Conservation (phyloP, 2,113 vertebrate genomes). For the Lepidiolamprologus cunningtoni region DNA sequence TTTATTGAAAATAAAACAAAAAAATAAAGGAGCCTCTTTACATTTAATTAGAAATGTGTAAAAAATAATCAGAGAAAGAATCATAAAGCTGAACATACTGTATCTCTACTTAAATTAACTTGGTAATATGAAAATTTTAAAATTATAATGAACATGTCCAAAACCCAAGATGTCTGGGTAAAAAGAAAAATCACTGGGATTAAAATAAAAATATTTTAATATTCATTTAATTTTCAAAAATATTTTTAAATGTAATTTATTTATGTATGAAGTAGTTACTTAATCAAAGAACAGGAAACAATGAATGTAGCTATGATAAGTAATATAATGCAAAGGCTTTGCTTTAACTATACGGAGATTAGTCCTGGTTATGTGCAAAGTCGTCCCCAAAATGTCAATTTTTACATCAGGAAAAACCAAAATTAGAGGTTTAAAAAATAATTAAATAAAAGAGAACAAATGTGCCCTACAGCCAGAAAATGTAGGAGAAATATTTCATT, state of each 20-base stretch:
- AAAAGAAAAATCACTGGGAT: not conserved
- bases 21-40: not conserved
- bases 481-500: too few relatives aligned
- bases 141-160: not conserved
- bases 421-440: not conserved
- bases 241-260: rapidly evolving
- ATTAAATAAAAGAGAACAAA: not conserved
- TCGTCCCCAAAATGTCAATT: rapidly evolving
- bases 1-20: not conserved
- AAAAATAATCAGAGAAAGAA: rapidly evolving
- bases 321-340: not conserved
- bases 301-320: rapidly evolving
- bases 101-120: not conserved
- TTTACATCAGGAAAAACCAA: not conserved
- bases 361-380: not conserved
- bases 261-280: not conserved
- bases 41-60: not conserved
- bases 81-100: not conserved
- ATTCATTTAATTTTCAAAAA: not conserved
- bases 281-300: not conserved
- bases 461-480: not conserved
- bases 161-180: not conserved
- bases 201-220: not conserved
- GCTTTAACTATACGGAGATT: rapidly evolving
- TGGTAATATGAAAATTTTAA: not conserved